A percentile compares a stretch with the other conserved stretches of the same genome.
Conservation (phyloP, 92 coral and sea anemone genomes). For the Porites evermanni region DNA sequence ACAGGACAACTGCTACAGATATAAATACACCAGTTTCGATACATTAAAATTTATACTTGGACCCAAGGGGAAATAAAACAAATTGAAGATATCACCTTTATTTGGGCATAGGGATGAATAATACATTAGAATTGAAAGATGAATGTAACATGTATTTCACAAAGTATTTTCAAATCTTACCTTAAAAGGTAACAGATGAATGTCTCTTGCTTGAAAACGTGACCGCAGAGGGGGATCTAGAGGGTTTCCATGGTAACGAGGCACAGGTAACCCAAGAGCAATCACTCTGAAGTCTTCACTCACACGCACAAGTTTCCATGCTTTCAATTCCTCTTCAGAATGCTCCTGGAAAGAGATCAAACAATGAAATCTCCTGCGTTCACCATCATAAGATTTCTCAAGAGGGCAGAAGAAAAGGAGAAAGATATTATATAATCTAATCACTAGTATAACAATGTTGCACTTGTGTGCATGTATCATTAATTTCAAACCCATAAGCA, state of each 20-base stretch:
- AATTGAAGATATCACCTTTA: too few relatives aligned
- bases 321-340: constrained; percentile 89
- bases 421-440: too few relatives aligned
- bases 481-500: too few relatives aligned
- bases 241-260: constrained; percentile 99
- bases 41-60: too few relatives aligned
- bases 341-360: constrained; percentile 72
- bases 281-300: constrained; percentile 97
- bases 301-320: constrained; percentile 93
- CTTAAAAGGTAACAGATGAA: constrained; percentile 90
- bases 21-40: too few relatives aligned
- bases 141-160: neutral
- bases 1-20: too few relatives aligned
- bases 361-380: neutral
- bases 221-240: constrained; percentile 97
- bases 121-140: too few relatives aligned
- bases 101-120: too few relatives aligned
- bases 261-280: constrained; percentile 98
- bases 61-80: too few relatives aligned
- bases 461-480: too few relatives aligned
- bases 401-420: neutral
- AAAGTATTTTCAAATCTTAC: constrained; percentile 38
- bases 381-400: too few relatives aligned
- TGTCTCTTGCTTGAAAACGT: constrained; percentile 95
- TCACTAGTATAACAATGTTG: too few relatives aligned